These are phyloP conservation scores for Lycophotia porphyrea DNA, from an alignment of 2,888 invertebrate genomes.

Conservation along the genomic window DNA sequence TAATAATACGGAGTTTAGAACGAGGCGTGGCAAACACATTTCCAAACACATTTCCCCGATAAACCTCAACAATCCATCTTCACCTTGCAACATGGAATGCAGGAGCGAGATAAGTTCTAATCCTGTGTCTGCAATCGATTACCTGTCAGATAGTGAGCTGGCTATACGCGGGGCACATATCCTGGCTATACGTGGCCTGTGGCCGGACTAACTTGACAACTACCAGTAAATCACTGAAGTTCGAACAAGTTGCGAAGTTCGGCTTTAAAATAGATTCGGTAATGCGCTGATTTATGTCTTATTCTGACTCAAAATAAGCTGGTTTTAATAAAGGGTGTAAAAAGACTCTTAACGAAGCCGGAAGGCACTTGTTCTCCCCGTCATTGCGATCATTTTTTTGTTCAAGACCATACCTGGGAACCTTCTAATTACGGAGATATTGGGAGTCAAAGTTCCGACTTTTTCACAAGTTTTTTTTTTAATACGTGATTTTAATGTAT, in stretches of 20 bases:
- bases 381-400: no score
- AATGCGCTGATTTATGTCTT: conserved; percentile 46
- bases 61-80: conserved; percentile 10
- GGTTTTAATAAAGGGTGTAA: no score
- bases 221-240: conserved; percentile 49
- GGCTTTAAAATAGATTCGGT: conserved; percentile 46
- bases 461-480: no score
- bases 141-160: conserved; percentile 43
- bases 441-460: no score
- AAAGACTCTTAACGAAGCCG: no score
- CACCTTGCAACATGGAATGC: conserved; percentile 1
- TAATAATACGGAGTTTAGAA: neutral
- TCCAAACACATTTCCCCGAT: neutral
- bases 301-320: neutral
- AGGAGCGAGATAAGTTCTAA: conserved; percentile 28
- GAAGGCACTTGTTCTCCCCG: no score
- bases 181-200: conserved; percentile 18
- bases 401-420: no score
- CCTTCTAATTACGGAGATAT: no score
- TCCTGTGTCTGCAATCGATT: conserved; percentile 54
- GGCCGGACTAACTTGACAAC: conserved; percentile 47
- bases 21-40: neutral
- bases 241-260: conserved; percentile 37
- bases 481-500: no score
- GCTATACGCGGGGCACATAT: neutral